Conservation (phyloP, 2,113 vertebrate genomes). For the Brachyistius frenatus region DNA sequence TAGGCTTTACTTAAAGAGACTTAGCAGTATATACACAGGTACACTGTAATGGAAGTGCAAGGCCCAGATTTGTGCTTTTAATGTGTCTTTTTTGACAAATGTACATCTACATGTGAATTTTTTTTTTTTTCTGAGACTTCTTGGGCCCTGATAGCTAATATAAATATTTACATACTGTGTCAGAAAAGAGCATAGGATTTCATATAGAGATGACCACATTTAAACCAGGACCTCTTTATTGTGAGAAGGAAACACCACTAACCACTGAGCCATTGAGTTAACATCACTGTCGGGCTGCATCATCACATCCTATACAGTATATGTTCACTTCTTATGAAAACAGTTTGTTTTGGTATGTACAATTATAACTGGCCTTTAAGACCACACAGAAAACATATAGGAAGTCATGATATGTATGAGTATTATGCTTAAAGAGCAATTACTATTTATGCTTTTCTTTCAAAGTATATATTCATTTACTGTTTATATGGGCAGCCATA, state of each 20-base stretch:
- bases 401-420: not conserved
- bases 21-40: conserved; percentile 20
- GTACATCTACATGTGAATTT: not conserved
- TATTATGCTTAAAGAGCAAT: too few relatives aligned
- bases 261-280: not conserved
- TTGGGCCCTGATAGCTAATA: not conserved
- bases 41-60: conserved; percentile 12
- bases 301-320: not conserved
- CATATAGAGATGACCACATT: too few relatives aligned
- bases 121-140: not conserved
- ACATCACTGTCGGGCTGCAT: not conserved
- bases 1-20: conserved; percentile 43
- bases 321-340: not conserved
- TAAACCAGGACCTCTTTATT: too few relatives aligned
- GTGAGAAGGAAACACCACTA: not conserved
- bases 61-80: not conserved
- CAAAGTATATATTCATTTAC: too few relatives aligned
- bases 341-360: not conserved
- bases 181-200: not conserved
- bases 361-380: not conserved
- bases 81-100: conserved; percentile 8
- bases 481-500: too few relatives aligned
- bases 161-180: too few relatives aligned
- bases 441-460: too few relatives aligned
- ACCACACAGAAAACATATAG: not conserved